A percentile compares a stretch with the other conserved stretches of the same genome.
phyloP scores from a whole-genome alignment of 1,140 invertebrate species.

The Drosophila insularis region DNA sequence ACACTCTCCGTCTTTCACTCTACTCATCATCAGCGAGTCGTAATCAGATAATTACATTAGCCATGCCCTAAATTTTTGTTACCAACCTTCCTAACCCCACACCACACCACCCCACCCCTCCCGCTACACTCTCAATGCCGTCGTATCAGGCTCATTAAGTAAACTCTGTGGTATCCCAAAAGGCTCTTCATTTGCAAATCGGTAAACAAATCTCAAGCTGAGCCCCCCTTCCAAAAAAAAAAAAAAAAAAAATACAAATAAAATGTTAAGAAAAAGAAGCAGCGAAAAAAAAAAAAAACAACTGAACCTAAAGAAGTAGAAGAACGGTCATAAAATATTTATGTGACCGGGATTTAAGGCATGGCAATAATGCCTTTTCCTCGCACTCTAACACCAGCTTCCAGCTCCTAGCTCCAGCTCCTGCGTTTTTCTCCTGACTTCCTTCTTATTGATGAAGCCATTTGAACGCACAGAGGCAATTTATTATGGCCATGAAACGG shows the following conservation, averaged over 20 bases:
- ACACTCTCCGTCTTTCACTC: neutral
- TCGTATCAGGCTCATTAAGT: constrained; percentile 49
- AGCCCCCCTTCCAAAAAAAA: neutral
- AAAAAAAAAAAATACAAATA: neutral
- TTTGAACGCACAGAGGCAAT: constrained; percentile 61
- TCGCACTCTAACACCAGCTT: neutral
- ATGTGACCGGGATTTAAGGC: constrained; percentile 51
- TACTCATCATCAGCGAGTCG: neutral
- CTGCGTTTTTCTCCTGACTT: neutral
- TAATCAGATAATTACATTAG: constrained; percentile 60
- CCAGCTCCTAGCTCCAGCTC: neutral
- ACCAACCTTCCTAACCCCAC: neutral
- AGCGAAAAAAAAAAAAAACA: constrained; percentile 17
- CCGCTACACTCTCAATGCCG: neutral
- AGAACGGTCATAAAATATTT: constrained; percentile 61
- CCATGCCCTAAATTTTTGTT: constrained; percentile 45
- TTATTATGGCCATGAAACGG: constrained; percentile 69
- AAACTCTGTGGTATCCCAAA: constrained; percentile 20
- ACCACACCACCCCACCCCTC: neutral
- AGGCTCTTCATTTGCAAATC: constrained; percentile 8
- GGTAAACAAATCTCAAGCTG: constrained; percentile 40
- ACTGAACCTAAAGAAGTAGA: constrained; percentile 1
- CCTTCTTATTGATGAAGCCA: constrained; percentile 60
- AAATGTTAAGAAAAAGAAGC: constrained; percentile 3
- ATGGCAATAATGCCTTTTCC: constrained; percentile 9